Percentiles rank a stretch among this genome's conserved stretches.
Evolutionary conservation across 1,140 invertebrate genomes (phyloP).

Genomic region (Bombus pascuorum): DNA sequence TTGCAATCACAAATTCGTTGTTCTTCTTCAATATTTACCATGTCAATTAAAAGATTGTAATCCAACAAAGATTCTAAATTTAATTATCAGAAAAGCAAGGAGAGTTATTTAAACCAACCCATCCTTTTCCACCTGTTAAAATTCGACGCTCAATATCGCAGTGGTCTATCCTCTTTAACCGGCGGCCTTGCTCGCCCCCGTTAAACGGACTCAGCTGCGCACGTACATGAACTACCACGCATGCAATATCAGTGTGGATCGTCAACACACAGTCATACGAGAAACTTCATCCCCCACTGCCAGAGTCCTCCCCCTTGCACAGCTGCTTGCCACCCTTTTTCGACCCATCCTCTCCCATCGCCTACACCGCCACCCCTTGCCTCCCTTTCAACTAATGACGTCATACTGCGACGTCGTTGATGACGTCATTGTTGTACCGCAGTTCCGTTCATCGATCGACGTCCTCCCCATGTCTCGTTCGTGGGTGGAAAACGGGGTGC

Average conservation of each 20-base stretch:
- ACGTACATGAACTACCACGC: slow-evolving; percentile 33
- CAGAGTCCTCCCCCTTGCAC: slow-evolving; percentile 41
- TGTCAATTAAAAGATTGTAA: background rate
- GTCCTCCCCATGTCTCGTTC: slow-evolving; percentile 30
- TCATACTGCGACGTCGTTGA: slow-evolving; percentile 77
- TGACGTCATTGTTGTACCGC: slow-evolving; percentile 81
- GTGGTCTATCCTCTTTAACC: slow-evolving; percentile 75
- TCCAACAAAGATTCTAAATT: background rate
- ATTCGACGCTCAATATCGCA: slow-evolving; percentile 59
- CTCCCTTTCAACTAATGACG: slow-evolving; percentile 68
- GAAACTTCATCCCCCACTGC: slow-evolving; percentile 46
- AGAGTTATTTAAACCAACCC: background rate
- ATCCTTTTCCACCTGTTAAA: slow-evolving; percentile 67
- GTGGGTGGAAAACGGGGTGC: slow-evolving; percentile 52
- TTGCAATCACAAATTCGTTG: background rate
- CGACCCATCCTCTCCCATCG: slow-evolving; percentile 49
- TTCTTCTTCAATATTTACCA: background rate
- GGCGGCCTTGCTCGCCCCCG: slow-evolving; percentile 73
- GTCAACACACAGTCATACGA: slow-evolving; percentile 52
- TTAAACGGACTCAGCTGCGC: slow-evolving; percentile 53
- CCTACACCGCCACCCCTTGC: slow-evolving; percentile 40
- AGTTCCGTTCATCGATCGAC: slow-evolving; percentile 80
- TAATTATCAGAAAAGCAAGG: background rate
- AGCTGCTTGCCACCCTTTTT: slow-evolving; percentile 53
- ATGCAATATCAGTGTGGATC: slow-evolving; percentile 47